Evolutionary conservation across 2,888 invertebrate genomes (phyloP).

Genomic region (Tachina grossa): DNA sequence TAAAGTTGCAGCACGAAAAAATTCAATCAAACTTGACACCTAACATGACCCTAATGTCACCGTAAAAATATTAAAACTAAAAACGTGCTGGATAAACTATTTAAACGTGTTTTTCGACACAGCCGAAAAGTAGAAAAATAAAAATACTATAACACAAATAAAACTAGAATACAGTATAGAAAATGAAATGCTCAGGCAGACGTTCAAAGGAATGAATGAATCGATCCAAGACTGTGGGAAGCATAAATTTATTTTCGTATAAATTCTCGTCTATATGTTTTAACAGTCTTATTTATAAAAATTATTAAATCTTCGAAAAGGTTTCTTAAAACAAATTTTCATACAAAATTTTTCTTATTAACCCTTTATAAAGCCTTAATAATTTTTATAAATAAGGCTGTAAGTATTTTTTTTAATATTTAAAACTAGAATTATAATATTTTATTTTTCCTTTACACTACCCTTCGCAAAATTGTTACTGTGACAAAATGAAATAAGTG

Average conservation of each 20-base stretch:
- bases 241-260: no score
- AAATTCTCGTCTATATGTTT: no score
- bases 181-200: background rate
- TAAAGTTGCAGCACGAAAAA: constrained; percentile 59
- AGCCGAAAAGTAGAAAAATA: background rate
- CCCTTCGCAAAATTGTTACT: no score
- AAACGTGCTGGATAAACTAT: constrained; percentile 67
- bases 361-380: background rate
- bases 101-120: constrained; percentile 57
- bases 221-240: no score
- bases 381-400: no score
- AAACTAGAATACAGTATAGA: constrained; percentile 21
- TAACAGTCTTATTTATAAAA: no score
- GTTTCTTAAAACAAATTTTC: no score
- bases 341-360: background rate
- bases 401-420: no score
- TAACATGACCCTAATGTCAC: constrained; percentile 66
- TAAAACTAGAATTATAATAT: no score
- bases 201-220: constrained; percentile 9
- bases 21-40: constrained; percentile 72
- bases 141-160: background rate
- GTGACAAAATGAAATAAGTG: no score
- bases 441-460: no score
- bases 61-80: constrained; percentile 68
- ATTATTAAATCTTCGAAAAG: no score